Percentiles rank a stretch among this genome's conserved stretches.
These are phyloP conservation scores for Congeria kusceri DNA, from an alignment of 2,888 invertebrate genomes.

Conservation along the genomic window DNA sequence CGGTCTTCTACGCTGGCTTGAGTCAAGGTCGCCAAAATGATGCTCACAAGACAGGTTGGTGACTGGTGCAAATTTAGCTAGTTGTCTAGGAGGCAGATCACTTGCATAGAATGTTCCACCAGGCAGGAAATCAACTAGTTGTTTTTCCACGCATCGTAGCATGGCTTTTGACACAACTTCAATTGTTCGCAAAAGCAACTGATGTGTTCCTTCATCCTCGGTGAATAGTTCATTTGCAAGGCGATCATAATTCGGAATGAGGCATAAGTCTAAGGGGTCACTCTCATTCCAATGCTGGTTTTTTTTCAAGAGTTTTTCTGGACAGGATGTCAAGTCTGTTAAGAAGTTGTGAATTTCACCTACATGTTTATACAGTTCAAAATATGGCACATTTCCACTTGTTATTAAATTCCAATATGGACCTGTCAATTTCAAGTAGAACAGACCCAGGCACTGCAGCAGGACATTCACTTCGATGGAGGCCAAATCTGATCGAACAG, in stretches of 20 bases:
- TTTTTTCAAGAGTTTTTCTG: background rate
- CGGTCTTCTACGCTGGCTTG: constrained; percentile 44
- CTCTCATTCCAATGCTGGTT: background rate
- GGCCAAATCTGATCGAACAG: constrained; percentile 50
- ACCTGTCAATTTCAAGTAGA: constrained; percentile 52
- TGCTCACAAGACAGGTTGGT: constrained; percentile 58
- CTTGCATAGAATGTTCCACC: constrained; percentile 21
- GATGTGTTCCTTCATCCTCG: background rate
- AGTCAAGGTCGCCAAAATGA: constrained; percentile 60
- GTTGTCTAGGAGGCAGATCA: background rate
- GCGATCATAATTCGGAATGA: background rate
- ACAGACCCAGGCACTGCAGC: constrained; percentile 49
- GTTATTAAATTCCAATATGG: constrained; percentile 54
- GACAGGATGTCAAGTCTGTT: background rate
- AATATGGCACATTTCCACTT: constrained; percentile 32
- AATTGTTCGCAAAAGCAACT: constrained; percentile 8
- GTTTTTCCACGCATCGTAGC: constrained; percentile 26
- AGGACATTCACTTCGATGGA: constrained; percentile 31
- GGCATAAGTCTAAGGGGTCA: constrained; percentile 5
- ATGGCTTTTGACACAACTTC: constrained; percentile 1
- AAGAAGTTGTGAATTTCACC: background rate
- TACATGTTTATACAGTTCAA: constrained; percentile 29
- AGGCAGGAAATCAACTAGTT: constrained; percentile 49
- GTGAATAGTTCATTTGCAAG: background rate
- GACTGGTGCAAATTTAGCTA: constrained; percentile 32